Percentiles rank a stretch among this genome's conserved stretches.
Conservation (phyloP, 2,888 invertebrate genomes). For the Liopterus haemorrhoidalis region DNA sequence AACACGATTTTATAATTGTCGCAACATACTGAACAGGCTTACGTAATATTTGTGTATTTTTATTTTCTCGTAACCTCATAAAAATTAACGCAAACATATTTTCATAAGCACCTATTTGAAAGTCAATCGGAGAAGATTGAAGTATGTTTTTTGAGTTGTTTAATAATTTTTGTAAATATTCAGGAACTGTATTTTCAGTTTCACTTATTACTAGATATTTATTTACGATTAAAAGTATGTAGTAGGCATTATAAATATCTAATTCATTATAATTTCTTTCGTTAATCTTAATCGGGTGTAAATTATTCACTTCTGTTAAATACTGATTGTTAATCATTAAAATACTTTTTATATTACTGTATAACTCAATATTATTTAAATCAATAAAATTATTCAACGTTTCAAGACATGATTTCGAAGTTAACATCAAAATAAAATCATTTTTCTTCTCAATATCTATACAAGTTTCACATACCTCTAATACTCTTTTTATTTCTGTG, state of each 20-base stretch:
- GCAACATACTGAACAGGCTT: conserved; percentile 58
- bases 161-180: conserved; percentile 45
- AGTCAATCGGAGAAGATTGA: conserved; percentile 47
- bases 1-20: conserved; percentile 51
- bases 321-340: conserved; percentile 20
- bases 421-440: conserved; percentile 9
- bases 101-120: conserved; percentile 60
- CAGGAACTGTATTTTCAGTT: conserved; percentile 42
- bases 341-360: conserved; percentile 20
- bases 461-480: conserved; percentile 37
- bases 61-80: conserved; percentile 51
- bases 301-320: conserved; percentile 15
- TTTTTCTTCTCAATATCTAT: conserved; percentile 12
- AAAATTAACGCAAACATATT: conserved; percentile 65
- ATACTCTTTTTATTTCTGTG: conserved; percentile 34
- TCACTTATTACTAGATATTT: conserved; percentile 48
- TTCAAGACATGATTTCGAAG: conserved; percentile 25
- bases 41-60: conserved; percentile 46
- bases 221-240: conserved; percentile 50
- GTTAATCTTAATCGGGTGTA: conserved; percentile 16
- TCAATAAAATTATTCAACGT: conserved; percentile 27
- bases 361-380: conserved; percentile 25
- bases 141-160: conserved; percentile 50
- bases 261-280: conserved; percentile 37
- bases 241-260: conserved; percentile 50